These are phyloP conservation scores for Lithophane ornitopus DNA, from an alignment of 2,888 invertebrate genomes.

Conservation along the genomic window DNA sequence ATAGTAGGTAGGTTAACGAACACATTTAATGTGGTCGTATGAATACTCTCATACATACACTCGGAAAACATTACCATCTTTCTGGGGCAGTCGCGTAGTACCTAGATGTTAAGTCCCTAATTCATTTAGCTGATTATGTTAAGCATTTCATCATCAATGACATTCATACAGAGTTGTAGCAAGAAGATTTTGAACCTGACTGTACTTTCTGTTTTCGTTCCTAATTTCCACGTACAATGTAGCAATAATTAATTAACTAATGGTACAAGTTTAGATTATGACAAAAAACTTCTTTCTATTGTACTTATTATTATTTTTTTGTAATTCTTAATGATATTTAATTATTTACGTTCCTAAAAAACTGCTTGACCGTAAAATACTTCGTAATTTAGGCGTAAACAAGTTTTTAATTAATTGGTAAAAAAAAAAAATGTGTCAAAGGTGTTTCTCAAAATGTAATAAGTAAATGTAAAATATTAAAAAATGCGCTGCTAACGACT, in stretches of 20 bases:
- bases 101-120: too few species aligned
- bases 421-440: background rate
- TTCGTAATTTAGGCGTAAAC: background rate
- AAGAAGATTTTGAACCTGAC: too few species aligned
- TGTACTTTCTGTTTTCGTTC: background rate
- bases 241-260: background rate
- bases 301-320: background rate
- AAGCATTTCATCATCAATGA: too few species aligned
- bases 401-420: slow-evolving; percentile 16
- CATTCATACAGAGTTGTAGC: too few species aligned
- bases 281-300: background rate
- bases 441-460: background rate
- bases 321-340: too few species aligned
- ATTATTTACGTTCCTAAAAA: too few species aligned
- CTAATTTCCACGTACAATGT: background rate
- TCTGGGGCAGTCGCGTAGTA: background rate
- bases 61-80: background rate
- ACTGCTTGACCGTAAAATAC: too few species aligned
- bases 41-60: background rate
- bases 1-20: background rate
- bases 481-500: background rate
- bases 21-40: background rate
- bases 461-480: background rate
- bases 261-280: background rate
- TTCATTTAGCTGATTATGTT: background rate